Evolutionary conservation across 2,113 vertebrate genomes (phyloP).

Genomic region (Zosterops pallidus): DNA sequence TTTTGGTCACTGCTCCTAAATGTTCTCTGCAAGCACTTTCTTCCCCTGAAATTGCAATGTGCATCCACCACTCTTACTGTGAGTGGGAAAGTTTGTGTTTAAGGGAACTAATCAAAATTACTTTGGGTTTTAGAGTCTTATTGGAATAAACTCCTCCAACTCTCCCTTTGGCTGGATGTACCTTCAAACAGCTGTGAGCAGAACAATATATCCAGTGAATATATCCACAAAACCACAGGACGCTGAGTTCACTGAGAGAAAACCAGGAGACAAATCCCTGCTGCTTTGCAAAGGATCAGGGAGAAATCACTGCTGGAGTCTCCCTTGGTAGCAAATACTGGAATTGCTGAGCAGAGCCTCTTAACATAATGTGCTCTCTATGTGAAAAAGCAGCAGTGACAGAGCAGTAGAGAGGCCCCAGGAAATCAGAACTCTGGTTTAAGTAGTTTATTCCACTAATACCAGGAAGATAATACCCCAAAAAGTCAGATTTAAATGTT

Average conservation of each 20-base stretch:
- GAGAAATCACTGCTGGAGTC: neutral
- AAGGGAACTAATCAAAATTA: neutral
- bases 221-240: neutral
- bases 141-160: neutral
- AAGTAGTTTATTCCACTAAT: slow-evolving; percentile 14
- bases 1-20: neutral
- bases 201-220: neutral
- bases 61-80: neutral
- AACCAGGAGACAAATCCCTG: neutral
- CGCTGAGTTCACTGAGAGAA: neutral
- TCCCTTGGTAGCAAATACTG: neutral
- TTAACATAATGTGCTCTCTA: neutral
- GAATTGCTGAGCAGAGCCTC: neutral
- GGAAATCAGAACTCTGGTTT: neutral
- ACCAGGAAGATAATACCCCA: neutral
- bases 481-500: neutral
- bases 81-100: neutral
- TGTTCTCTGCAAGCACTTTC: neutral
- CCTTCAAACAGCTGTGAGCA: neutral
- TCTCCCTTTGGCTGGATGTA: neutral
- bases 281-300: neutral
- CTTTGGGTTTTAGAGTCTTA: neutral
- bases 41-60: neutral
- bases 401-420: neutral
- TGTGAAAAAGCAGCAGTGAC: neutral